Conservation (phyloP, 1,140 invertebrate genomes). For the Anadara kagoshimensis region DNA sequence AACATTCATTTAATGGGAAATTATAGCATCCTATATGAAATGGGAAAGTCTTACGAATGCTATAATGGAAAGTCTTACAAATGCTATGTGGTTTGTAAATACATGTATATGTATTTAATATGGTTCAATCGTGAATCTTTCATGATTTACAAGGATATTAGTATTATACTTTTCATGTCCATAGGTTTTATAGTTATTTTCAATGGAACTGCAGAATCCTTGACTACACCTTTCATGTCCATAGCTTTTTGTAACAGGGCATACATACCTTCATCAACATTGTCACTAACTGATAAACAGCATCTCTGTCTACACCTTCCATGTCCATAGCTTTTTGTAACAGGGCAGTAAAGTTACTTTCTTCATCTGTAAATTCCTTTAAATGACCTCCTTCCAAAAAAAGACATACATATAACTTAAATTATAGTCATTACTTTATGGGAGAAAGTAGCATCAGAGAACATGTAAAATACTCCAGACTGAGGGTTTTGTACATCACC, state of each 20-base stretch:
- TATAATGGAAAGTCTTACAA: too few relatives aligned
- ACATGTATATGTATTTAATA: too few relatives aligned
- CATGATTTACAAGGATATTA: too few relatives aligned
- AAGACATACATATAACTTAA: too few relatives aligned
- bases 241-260: constrained; percentile 80
- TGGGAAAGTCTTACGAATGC: not conserved
- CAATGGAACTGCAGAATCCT: constrained; percentile 95
- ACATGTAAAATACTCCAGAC: too few relatives aligned
- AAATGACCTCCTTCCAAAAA: constrained; percentile 54
- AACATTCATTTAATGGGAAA: not conserved
- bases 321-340: constrained; percentile 87
- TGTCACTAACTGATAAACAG: constrained; percentile 95
- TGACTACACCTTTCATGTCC: constrained; percentile 94
- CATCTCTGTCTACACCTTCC: constrained; percentile 96
- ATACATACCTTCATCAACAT: constrained; percentile 91
- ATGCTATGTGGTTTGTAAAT: too few relatives aligned
- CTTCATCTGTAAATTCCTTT: constrained; percentile 77
- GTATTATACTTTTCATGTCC: too few relatives aligned
- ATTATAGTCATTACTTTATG: too few relatives aligned
- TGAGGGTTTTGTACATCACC: too few relatives aligned
- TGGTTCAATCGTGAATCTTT: too few relatives aligned
- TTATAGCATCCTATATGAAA: not conserved
- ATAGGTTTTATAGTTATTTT: constrained; percentile 84
- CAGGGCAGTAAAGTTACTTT: constrained; percentile 77
- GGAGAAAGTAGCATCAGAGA: too few relatives aligned